These are phyloP conservation scores for Zaprionus davidi DNA, from an alignment of 1,140 invertebrate species.

Conservation along the genomic window DNA sequence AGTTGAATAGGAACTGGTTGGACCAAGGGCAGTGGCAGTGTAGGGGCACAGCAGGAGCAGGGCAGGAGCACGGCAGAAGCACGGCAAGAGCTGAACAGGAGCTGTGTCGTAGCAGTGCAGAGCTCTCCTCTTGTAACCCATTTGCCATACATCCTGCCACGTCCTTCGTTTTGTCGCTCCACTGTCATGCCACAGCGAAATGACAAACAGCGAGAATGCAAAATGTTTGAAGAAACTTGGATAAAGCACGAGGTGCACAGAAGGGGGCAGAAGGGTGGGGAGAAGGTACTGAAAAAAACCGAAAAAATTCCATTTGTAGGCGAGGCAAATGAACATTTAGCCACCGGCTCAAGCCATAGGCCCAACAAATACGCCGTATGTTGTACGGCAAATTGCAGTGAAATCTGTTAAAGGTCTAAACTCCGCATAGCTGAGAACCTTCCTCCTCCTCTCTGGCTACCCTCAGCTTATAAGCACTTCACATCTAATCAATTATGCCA, in stretches of 20 bases:
- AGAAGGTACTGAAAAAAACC: constrained; percentile 17
- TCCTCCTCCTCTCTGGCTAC: neutral
- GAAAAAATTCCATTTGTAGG: constrained; percentile 52
- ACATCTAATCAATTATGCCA: constrained; percentile 81
- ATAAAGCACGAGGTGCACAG: constrained; percentile 22
- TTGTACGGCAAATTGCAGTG: constrained; percentile 22
- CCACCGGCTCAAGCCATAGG: constrained; percentile 3
- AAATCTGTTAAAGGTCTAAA: constrained; percentile 26
- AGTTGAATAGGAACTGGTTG: neutral
- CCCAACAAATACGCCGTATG: constrained; percentile 13
- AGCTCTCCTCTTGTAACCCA: constrained; percentile 50
- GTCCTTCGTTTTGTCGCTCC: constrained; percentile 58
- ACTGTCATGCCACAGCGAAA: constrained; percentile 68
- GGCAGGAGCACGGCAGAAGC: too few species aligned
- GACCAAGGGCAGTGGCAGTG: neutral
- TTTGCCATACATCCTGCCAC: constrained; percentile 52
- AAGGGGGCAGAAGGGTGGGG: constrained; percentile 4
- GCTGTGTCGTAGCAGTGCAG: neutral
- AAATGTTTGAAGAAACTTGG: constrained; percentile 31
- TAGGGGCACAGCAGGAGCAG: neutral
- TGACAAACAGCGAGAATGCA: constrained; percentile 68
- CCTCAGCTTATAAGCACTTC: constrained; percentile 71
- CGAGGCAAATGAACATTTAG: constrained; percentile 46
- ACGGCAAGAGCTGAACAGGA: neutral
- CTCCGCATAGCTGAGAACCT: neutral